Evolutionary conservation across 2,797 vertebrate genomes (phyloP), one percentile per base, ranked within the genome.

Genomic region (Leuciscus waleckii): DNA sequence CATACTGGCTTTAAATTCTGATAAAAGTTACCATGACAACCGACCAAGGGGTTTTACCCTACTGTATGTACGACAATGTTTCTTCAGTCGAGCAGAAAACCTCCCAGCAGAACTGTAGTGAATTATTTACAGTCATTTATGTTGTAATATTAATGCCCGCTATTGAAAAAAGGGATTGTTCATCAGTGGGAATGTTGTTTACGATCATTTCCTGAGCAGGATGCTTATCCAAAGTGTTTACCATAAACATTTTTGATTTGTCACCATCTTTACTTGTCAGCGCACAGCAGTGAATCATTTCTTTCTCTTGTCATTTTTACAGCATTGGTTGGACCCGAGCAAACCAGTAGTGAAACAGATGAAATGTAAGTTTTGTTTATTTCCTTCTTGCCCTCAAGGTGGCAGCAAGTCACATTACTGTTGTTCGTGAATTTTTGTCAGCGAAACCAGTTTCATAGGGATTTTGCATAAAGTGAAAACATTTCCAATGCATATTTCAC

Each of bases 251-350:
- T 6, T 49, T 65, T 49, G 71, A 17, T 83, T 73, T 37, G 23
- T 77, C 13, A 39, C 29, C 21, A 65, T 74, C 3, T 83, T 14
- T n/a, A 58, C 49, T 5, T 41, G 37, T 81, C 19, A 56, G 46
- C 74, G 9, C 29, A 80, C 43, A 69, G 79, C 29, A 69, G 32
- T 82, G 69, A 68, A 56, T 74, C 21, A 37, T 81, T 32, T 84
- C 26, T 78, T 32, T 51, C 29, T 69, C 32, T 67, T 87, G 77
- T 88, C 63, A 82, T 61, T 61, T 92, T 92, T 88, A 83, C 87
- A 99, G 98, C 98, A 99, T 92, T 99, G 98, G 98, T 95, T 99
- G 91, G 97, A 99, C 92, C 97, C 98, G 89, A 99, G 97, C 91
- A 99, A 99, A 91, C 94, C 97, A 13, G 95, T 99, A 91, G 95